Percentiles rank a stretch among this genome's conserved stretches.
phyloP scores from a whole-genome alignment of 2,113 vertebrate genomes.

The Xyliphius kryptos region DNA sequence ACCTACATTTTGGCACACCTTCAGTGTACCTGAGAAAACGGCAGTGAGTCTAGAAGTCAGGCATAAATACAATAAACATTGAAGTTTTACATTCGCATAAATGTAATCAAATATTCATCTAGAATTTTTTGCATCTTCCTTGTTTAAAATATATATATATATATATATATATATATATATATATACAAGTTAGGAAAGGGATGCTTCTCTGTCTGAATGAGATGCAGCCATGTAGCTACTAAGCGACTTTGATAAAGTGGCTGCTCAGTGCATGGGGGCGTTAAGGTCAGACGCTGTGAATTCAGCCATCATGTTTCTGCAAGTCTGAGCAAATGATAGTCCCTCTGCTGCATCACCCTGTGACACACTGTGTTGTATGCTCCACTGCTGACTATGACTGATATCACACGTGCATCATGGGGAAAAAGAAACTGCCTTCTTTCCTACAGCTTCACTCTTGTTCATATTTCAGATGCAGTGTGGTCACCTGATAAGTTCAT shows the following conservation, averaged over 20 bases:
- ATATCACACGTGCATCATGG: slow-evolving; percentile 31
- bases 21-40: no score
- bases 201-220: slow-evolving; percentile 11
- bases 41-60: no score
- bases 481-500: no score
- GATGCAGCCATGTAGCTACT: slow-evolving; percentile 8
- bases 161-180: no score
- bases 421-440: slow-evolving; percentile 9
- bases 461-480: no score
- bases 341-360: slow-evolving; percentile 8
- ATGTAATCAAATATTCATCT: no score
- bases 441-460: not conserved
- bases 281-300: slow-evolving; percentile 27
- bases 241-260: slow-evolving; percentile 20
- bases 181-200: no score
- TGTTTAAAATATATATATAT: no score
- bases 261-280: slow-evolving; percentile 8
- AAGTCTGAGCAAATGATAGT: slow-evolving; percentile 27
- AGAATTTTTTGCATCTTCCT: no score
- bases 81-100: no score
- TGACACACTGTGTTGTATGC: slow-evolving; percentile 8
- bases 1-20: no score
- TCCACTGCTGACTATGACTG: slow-evolving; percentile 27
- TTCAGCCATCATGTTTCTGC: slow-evolving; percentile 27
- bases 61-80: no score